Evolutionary conservation across 1,140 invertebrate species (phyloP), one percentile per base, ranked within the genome.

Genomic region (Panonychus citri): DNA sequence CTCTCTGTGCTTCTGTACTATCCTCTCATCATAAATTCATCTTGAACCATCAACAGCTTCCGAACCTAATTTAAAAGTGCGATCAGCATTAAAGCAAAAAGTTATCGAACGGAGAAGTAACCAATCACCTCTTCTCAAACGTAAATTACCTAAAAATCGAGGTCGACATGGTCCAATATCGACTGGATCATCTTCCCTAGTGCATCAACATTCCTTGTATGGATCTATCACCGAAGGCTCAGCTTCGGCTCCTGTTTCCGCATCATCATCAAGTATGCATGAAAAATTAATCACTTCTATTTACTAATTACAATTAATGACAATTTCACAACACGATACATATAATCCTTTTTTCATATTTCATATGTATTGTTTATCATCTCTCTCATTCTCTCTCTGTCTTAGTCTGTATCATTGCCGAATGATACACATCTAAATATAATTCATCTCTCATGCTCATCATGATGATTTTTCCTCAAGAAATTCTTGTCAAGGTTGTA

Each of bases 41-140:
- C n/a, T n/a, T 3, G 15, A 7, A 69, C 60, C 25, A 60, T 61
- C 71, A 69, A 51, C 78, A 93, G 90, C 88, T 67, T 94, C 89
- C 72, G 89, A 94, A 78, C 88, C 89, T 62, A 94, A 95, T 77
- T 79, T 90, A 73, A 94, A 94, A 78, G 83, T 91, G 73, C 82
- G 87, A 59, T 73, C 71, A 28, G 70, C 68, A 66, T 77, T 94
- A 66, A 94, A 94, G 77, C 85, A 90, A 74, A 83, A 87, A 69
- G 83, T 93, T 65, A 83, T 88, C 73, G 85, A 90, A 72, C 77
- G 85, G 62, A 70, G 78, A 64, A 76, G 78, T 68, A n/a, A n/a
- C n/a, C n/a, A n/a, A n/a, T 86, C 84, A 68, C 85, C 86, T 62
- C 79, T 87, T 70, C 80, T 83, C 63, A 76, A 85, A 62, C 77